Percentiles rank a stretch among this genome's conserved stretches.
Evolutionary conservation across 2,888 invertebrate species (phyloP).

Genomic region (Dasypolia templi): DNA sequence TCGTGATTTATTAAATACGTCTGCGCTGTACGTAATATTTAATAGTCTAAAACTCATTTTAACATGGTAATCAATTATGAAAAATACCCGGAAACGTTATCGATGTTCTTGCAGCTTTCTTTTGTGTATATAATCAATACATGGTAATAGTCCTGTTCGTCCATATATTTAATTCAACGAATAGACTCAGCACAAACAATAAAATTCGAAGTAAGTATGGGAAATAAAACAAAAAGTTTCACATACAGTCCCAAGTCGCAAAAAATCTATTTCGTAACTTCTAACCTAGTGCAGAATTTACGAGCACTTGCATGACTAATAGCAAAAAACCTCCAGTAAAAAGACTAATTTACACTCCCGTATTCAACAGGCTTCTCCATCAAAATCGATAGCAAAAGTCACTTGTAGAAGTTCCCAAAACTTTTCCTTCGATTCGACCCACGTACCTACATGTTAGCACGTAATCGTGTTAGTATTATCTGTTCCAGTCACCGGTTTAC

Average conservation of each 20-base stretch:
- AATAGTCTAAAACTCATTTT: too few species aligned
- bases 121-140: background rate
- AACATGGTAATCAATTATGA: background rate
- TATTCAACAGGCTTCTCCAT: conserved; percentile 38
- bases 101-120: too few species aligned
- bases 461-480: conserved; percentile 32
- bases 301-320: background rate
- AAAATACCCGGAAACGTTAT: background rate
- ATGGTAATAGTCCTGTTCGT: too few species aligned
- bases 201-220: too few species aligned
- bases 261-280: background rate
- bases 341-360: background rate
- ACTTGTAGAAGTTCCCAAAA: background rate
- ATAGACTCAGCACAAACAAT: too few species aligned
- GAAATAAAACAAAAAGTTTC: background rate
- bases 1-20: conserved; percentile 18
- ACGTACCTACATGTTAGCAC: conserved; percentile 29
- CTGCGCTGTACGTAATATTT: background rate
- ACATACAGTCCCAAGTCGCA: background rate
- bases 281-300: background rate
- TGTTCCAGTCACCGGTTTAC: conserved; percentile 12
- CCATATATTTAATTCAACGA: too few species aligned
- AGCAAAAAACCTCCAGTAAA: conserved; percentile 7
- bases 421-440: conserved; percentile 20
- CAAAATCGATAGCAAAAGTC: background rate